Evolutionary conservation across 1,140 invertebrate genomes (phyloP).

Genomic region (Caligus rogercresseyi): DNA sequence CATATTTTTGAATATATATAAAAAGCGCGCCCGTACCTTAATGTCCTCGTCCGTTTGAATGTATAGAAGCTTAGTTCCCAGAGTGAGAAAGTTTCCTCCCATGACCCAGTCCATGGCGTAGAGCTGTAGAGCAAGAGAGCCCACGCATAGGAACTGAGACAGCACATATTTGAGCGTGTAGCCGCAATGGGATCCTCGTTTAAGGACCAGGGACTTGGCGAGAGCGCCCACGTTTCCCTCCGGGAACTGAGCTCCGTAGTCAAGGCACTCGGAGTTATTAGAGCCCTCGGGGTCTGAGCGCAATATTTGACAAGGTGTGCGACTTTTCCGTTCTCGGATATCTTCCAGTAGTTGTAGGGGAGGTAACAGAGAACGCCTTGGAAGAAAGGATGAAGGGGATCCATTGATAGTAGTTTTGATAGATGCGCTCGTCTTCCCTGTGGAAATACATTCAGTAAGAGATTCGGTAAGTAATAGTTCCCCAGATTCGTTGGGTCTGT

Average conservation of each 20-base stretch:
- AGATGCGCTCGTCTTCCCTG: conserved; percentile 40
- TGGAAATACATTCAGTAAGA: conserved; percentile 19
- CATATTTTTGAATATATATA: no score
- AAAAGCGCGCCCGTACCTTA: no score
- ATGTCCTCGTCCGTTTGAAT: not conserved
- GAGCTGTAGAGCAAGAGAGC: not conserved
- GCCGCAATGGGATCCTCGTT: not conserved
- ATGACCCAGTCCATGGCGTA: not conserved
- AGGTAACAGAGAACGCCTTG: conserved; percentile 33
- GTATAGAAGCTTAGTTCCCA: not conserved
- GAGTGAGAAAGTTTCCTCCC: not conserved
- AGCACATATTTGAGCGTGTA: not conserved
- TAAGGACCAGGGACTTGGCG: not conserved
- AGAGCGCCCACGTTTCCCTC: not conserved
- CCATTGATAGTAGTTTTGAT: conserved; percentile 33
- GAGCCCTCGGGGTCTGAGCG: not conserved
- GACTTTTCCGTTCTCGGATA: conserved; percentile 22
- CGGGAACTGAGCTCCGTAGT: not conserved
- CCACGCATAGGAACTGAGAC: not conserved
- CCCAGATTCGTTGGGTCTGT: no score
- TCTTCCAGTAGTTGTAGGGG: conserved; percentile 29
- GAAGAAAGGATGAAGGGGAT: conserved; percentile 32
- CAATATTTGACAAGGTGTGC: not conserved
- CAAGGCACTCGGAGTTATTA: not conserved
- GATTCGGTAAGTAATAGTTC: no score